Conservation (phyloP, 2,797 vertebrate genomes). For the Cyprinodon diabolis region DNA sequence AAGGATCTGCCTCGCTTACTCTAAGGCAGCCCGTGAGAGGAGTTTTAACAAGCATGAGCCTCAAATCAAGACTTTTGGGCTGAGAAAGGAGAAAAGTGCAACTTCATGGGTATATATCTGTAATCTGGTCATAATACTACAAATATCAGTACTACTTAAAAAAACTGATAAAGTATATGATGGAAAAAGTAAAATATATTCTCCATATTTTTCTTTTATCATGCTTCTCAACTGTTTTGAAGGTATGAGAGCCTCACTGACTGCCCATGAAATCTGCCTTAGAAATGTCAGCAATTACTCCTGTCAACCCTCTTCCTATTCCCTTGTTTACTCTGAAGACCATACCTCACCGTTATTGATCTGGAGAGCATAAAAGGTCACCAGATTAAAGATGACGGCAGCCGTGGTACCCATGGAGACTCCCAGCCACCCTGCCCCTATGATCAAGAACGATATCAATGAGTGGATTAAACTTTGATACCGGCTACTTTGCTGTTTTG, state of each 20-base stretch:
- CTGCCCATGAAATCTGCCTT: constrained; percentile 59
- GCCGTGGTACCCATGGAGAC: constrained; percentile 61
- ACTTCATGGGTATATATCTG: background rate
- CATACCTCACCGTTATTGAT: constrained; percentile 71
- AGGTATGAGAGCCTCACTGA: constrained; percentile 35
- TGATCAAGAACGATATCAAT: constrained; percentile 26
- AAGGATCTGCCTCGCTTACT: constrained; percentile 51
- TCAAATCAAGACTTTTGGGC: constrained; percentile 25
- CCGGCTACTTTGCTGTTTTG: constrained; percentile 11
- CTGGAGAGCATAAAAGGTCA: constrained; percentile 73
- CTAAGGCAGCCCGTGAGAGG: constrained; percentile 40
- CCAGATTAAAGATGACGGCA: constrained; percentile 68
- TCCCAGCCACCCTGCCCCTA: constrained; percentile 14
- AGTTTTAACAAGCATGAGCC: constrained; percentile 59
- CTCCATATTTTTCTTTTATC: constrained; percentile 7
- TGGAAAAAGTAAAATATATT: constrained; percentile 7
- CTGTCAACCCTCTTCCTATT: constrained; percentile 56
- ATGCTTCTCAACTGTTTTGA: constrained; percentile 21
- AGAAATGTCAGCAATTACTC: constrained; percentile 77
- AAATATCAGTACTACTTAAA: background rate
- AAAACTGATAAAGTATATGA: background rate
- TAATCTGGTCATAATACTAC: background rate
- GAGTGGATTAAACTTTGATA: constrained; percentile 38
- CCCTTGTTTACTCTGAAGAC: constrained; percentile 71
- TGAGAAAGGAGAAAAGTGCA: constrained; percentile 32